These are phyloP conservation scores for Pseudomyrmex pallidus DNA, from an alignment of 1,140 invertebrate genomes.

Conservation along the genomic window DNA sequence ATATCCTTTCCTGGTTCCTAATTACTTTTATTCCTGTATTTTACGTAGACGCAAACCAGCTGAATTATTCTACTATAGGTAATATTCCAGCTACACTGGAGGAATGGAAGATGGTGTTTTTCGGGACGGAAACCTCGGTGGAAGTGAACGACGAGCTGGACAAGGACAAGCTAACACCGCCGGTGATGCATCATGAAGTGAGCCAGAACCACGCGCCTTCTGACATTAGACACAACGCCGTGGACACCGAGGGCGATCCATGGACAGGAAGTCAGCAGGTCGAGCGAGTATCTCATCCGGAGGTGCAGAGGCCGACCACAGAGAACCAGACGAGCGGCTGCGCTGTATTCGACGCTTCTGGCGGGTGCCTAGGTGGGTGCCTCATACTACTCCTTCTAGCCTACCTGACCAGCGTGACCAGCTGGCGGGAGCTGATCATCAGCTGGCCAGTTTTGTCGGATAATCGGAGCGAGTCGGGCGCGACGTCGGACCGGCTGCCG, in stretches of 20 bases:
- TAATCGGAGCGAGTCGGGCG: slow-evolving; percentile 24
- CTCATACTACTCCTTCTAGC: slow-evolving; percentile 82
- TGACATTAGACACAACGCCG: slow-evolving; percentile 73
- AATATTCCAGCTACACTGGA: slow-evolving; percentile 83
- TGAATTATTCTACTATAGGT: too few species aligned
- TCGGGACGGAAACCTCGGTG: slow-evolving; percentile 86
- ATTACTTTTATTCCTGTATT: too few species aligned
- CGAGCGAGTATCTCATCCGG: slow-evolving; percentile 80
- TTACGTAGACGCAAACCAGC: too few species aligned
- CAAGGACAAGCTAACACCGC: slow-evolving; percentile 74
- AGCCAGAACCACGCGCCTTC: slow-evolving; percentile 64
- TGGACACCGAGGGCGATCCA: slow-evolving; percentile 77
- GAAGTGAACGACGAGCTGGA: slow-evolving; percentile 82
- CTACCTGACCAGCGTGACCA: slow-evolving; percentile 70
- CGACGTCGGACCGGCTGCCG: slow-evolving; percentile 32
- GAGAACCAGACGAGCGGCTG: slow-evolving; percentile 81
- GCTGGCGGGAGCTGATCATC: slow-evolving; percentile 57
- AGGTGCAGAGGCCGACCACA: slow-evolving; percentile 79
- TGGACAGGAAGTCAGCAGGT: slow-evolving; percentile 81
- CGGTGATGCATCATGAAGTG: slow-evolving; percentile 53
- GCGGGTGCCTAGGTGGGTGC: slow-evolving; percentile 84
- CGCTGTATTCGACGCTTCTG: slow-evolving; percentile 66
- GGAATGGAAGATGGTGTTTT: slow-evolving; percentile 87
- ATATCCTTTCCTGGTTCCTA: too few species aligned
- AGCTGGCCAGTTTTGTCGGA: slow-evolving; percentile 57